Evolutionary conservation across 2,797 vertebrate species (phyloP), one percentile per base, ranked within the genome.

Genomic region (Hoplostethus atlanticus): DNA sequence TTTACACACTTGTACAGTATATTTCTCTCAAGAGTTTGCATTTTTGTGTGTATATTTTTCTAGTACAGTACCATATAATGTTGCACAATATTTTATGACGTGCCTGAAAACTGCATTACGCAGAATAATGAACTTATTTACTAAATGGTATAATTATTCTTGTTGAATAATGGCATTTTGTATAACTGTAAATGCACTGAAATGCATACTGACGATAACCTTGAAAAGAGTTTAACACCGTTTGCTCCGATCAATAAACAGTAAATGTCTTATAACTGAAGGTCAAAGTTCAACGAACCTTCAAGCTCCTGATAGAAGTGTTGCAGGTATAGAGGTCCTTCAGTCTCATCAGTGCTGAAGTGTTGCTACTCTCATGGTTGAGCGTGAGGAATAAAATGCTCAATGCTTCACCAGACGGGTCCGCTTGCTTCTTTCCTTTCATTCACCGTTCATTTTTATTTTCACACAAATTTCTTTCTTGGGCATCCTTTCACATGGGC

Each of bases 61-160:
- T 90, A 92, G 88, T 87, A 56, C 73, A 76, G 76, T 86, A 78
- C 84, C 81, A 91, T 74, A 86, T 86, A 80, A 88, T 81, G 89
- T 93, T 92, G 89, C 90, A 93, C 89, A 92, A 86, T 89, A 90
- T 92, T 91, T 91, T 89, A 92, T 91, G 60, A 89, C 81, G 92
- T 94, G 93, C 92, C 92, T 95, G 89, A 93, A 89, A 91, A 64
- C 86, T 94, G 82, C 88, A 47, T 71, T 62, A 82, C 65, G 83
- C 89, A 89, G 89, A 82, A 56, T 54, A 76, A 84, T 74, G 62
- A 87, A 71, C 76, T 74, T 83, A 90, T 92, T 91, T 89, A 90
- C 84, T 76, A 77, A 84, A 80, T 80, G 80, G 61, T 77, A 63
- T 74, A 82, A 81, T 47, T 85, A 59, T 87, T 78, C 65, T 80